Conservation (phyloP, 2,797 vertebrate species). For the Xerus rutilus region DNA sequence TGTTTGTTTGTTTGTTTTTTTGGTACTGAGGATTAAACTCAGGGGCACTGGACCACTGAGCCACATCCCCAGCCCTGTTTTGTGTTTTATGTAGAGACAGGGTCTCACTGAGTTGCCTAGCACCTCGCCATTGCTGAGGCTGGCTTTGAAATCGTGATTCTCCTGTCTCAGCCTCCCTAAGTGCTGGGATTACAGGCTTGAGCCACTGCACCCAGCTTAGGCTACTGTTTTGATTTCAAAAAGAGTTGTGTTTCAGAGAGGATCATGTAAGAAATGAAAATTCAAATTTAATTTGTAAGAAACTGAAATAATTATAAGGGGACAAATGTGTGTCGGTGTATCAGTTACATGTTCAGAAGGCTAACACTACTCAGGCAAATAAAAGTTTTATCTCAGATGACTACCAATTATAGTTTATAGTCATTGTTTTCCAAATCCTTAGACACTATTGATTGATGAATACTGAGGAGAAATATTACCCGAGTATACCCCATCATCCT, state of each 20-base stretch:
- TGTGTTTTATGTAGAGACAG: no score
- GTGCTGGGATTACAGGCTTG: no score
- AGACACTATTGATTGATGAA: not conserved
- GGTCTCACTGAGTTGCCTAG: no score
- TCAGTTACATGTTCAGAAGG: not conserved
- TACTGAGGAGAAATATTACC: not conserved
- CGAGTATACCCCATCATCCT: not conserved
- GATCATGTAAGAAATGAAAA: not conserved
- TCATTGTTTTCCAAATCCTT: not conserved
- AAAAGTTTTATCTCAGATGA: not conserved
- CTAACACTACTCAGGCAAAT: not conserved
- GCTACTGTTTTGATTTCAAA: not conserved
- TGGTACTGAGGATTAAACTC: no score
- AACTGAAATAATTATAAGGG: not conserved
- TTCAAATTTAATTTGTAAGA: not conserved
- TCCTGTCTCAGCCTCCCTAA: no score
- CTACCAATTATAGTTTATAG: not conserved
- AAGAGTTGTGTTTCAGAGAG: not conserved
- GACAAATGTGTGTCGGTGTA: not conserved
- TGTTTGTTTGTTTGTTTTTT: no score
- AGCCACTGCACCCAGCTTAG: not conserved
- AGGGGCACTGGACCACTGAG: no score
- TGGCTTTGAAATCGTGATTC: no score
- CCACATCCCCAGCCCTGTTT: no score
- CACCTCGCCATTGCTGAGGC: no score